Evolutionary conservation across 2,888 invertebrate genomes (phyloP), one percentile per base, ranked within the genome.

Genomic region (Drosophila fulvimacula): DNA sequence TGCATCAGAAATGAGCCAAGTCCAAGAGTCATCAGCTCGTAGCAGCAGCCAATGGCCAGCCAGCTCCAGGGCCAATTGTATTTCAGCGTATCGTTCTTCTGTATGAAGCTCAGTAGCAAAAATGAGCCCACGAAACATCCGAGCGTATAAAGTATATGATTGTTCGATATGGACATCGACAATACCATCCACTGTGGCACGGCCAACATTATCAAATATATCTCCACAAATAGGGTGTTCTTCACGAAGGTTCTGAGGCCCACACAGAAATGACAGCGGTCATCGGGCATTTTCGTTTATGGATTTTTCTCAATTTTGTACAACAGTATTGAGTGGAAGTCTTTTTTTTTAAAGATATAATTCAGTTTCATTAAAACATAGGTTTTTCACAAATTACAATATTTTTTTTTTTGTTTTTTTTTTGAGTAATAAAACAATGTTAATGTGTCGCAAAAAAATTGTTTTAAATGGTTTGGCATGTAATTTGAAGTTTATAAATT

Each of bases 141-240:
- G 6, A 81, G 2, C 5, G 76, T 49, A 19, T 66, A 79, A 4
- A 34, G 0, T 7, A 84, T 30, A 3, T 68, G 60, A 0, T 73
- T n/a, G 5, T 10, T 1, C 5, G 46, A 24, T 15, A 21, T 15
- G 1, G 44, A 60, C 6, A 73, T 10, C 21, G 82, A 55, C 0
- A 84, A 6, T 0, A 73, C 0, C 70, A 82, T 68, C 82, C 81
- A 84, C 42, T 82, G 82, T 0, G 76, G 81, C 21, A 67, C 11
- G n/a, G 72, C 72, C 4, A 57, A 5, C 27, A 70, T 15, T 1
- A 76, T 0, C 5, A 70, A 57, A 39, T 57, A 53, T 0, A 36
- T 0, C 5, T 51, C 3, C 0, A 65, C 19, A 0, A 56, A 21
- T 1, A 76, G 11, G 0, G 70, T 57, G 5, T 9, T 7, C 3